phyloP scores from a whole-genome alignment of 2,797 vertebrate species.

The Enoplosus armatus region DNA sequence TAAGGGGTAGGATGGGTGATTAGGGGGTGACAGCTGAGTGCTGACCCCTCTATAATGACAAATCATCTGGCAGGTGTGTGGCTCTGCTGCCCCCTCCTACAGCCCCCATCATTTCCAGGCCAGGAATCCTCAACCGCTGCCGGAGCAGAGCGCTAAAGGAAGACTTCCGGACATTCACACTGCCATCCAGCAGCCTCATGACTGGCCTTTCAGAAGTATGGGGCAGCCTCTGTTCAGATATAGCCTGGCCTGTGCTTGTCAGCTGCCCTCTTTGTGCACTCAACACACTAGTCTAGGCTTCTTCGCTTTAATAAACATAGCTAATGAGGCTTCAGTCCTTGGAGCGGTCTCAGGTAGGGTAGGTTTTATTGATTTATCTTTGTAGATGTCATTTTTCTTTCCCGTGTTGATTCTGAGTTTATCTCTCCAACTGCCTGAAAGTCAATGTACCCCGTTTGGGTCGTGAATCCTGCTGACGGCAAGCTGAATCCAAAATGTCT shows the following conservation, averaged over 20 bases:
- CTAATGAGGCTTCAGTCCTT: conserved; percentile 68
- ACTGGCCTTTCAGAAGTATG: conserved; percentile 53
- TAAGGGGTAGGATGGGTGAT: conserved; percentile 83
- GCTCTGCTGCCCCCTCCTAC: conserved; percentile 57
- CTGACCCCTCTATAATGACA: conserved; percentile 90
- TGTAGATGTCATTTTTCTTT: conserved; percentile 27
- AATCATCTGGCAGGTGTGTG: conserved; percentile 90
- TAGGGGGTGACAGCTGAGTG: conserved; percentile 90
- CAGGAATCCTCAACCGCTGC: conserved; percentile 76
- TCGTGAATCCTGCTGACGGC: conserved; percentile 44
- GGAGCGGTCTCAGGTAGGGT: conserved; percentile 20
- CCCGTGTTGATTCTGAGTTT: conserved; percentile 25
- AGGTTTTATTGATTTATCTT: conserved; percentile 58
- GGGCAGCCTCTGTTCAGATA: conserved; percentile 43
- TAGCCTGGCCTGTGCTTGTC: conserved; percentile 39
- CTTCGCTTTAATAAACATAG: conserved; percentile 57
- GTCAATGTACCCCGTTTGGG: conserved; percentile 33
- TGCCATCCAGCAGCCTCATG: conserved; percentile 56
- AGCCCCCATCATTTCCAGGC: conserved; percentile 72
- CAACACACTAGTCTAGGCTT: conserved; percentile 29
- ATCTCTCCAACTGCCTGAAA: conserved; percentile 33
- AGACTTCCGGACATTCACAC: conserved; percentile 83
- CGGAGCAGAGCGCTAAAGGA: conserved; percentile 77
- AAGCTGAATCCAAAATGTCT: conserved; percentile 40
- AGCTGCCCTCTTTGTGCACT: conserved; percentile 47